Base-by-base conservation (phyloP, 2,888 invertebrate species). In the Corythucha ciliata region DNA sequence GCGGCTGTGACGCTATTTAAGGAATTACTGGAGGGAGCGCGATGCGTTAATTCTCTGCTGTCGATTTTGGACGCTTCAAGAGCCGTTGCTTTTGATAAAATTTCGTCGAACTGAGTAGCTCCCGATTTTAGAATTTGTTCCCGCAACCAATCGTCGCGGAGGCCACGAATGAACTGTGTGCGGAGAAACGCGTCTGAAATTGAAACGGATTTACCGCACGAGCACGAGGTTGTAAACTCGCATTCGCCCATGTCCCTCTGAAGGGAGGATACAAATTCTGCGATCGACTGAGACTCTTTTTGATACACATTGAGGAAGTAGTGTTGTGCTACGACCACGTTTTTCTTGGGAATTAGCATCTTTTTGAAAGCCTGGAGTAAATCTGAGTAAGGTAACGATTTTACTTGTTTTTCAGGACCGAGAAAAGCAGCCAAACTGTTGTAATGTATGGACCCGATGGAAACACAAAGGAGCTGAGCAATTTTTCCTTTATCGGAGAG, bases 311-410 rank as follows among this genome's bases (percentile, higher is more conserved):
- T 48, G 4, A 48, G 20, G 18, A 48, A 48, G 21, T 48, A 48
- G 40, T 48, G 48, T 21, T 48, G 48, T 16, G 39, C 37, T 6
- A 48, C 40, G 14, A 48, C 48, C 6, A 14, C 40, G 14, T 26
- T 27, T 26, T 39, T 22, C 29, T 37, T 8, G 10, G 48, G 48
- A 20, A 40, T 6, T 18, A 48, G 14, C 48, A 40, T 48, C 12
- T 48, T 26, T 25, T 37, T 25, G 40, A 39, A 48, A n/a, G 26
- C 27, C 2, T 12, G 6, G 25, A 39, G 18, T 8, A 48, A 29
- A 8, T 25, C 16, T 8, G 20, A 24, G 26, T 22, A 47, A 16
- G 3, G 16, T 24, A 47, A 36, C 3, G 34, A 24, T 18, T 37
- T 47, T 10, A 47, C 37, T 4, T 34, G 34, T 2, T 47, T 47